phyloP scores from a whole-genome alignment of 2,888 invertebrate species.

The Morpho helenor region DNA sequence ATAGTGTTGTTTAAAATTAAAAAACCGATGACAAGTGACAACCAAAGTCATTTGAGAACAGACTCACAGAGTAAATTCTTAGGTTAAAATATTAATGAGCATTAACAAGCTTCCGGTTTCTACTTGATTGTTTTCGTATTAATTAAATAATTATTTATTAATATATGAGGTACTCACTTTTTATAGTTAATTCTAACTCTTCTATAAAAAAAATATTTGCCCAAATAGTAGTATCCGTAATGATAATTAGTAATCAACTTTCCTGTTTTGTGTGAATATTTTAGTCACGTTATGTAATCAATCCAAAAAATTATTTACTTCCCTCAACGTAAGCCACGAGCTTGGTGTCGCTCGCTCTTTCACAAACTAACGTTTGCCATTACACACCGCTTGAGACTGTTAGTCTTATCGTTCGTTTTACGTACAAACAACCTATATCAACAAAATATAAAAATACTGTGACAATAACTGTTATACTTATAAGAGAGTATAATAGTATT shows the following conservation, averaged over 20 bases:
- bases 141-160: no score
- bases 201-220: neutral
- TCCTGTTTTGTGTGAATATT: constrained; percentile 5
- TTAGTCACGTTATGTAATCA: constrained; percentile 4
- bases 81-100: neutral
- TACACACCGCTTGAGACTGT: constrained; percentile 1
- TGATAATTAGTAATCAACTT: constrained; percentile 1
- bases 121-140: no score
- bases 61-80: neutral
- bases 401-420: constrained; percentile 3
- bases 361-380: constrained; percentile 6
- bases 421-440: neutral
- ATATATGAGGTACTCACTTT: constrained; percentile 1
- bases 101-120: no score
- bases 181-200: neutral
- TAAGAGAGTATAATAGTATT: no score
- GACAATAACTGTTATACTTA: no score
- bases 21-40: no score
- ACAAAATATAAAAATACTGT: no score
- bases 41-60: no score
- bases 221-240: neutral
- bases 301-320: neutral
- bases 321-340: constrained; percentile 1
- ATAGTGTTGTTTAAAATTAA: no score
- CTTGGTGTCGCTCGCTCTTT: constrained; percentile 9